Conservation (phyloP, 2,113 vertebrate species). For the Nycticorax nycticorax region DNA sequence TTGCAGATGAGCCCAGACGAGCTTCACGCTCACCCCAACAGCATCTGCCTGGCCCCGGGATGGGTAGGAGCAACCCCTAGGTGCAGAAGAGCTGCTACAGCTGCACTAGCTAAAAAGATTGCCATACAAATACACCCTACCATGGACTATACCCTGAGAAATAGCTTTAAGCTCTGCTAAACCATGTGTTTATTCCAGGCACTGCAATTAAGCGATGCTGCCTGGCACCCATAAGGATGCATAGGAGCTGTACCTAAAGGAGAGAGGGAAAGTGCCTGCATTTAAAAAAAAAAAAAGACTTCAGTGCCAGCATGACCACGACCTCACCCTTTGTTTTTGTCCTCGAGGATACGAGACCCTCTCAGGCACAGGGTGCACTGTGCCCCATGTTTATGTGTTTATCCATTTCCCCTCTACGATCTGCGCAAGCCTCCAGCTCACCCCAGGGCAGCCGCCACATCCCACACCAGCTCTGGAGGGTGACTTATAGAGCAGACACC, state of each 20-base stretch:
- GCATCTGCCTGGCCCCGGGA: not conserved
- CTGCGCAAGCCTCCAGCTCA: not conserved
- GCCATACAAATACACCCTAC: not conserved
- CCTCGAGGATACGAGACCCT: not conserved
- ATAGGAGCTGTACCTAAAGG: not conserved
- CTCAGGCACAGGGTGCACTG: not conserved
- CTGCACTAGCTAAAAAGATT: not conserved
- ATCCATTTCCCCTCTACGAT: not conserved
- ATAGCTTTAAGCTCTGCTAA: not conserved
- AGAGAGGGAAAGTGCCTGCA: not conserved
- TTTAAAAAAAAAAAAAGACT: not conserved
- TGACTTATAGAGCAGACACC: not conserved
- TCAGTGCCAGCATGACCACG: not conserved
- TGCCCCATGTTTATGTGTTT: rapidly evolving
- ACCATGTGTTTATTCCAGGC: not conserved
- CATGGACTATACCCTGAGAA: not conserved
- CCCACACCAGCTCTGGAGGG: not conserved
- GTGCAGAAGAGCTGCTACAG: not conserved
- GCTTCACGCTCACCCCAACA: not conserved
- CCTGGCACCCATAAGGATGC: not conserved
- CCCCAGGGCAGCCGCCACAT: not conserved
- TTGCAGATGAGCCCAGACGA: not conserved
- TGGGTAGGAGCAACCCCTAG: not conserved
- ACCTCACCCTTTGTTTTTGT: not conserved
- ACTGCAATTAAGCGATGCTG: not conserved